phyloP scores from a whole-genome alignment of 1,140 invertebrate genomes.

The Atta cephalotes region DNA sequence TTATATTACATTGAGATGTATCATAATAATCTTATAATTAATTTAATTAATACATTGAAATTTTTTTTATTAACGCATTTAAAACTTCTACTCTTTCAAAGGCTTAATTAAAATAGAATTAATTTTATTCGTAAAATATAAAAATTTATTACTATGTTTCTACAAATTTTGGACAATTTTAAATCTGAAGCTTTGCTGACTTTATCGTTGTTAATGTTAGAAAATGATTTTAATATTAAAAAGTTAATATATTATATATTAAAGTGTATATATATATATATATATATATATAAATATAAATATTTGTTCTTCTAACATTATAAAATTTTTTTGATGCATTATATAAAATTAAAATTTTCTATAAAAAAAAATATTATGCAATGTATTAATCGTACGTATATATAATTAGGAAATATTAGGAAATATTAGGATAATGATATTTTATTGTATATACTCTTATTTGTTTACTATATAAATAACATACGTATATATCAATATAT shows the following conservation, averaged over 20 bases:
- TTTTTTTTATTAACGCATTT: background rate
- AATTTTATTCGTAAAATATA: background rate
- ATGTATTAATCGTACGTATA: background rate
- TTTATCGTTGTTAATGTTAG: background rate
- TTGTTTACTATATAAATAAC: too few species aligned
- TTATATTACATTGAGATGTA: slow-evolving; percentile 5
- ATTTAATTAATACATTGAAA: background rate
- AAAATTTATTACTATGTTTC: background rate
- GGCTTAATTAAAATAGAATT: background rate
- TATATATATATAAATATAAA: background rate
- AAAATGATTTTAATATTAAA: background rate
- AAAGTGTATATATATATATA: too few species aligned
- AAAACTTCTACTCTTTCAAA: background rate
- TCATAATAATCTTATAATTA: background rate
- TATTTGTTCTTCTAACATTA: background rate
- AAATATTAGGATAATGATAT: background rate
- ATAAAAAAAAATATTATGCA: background rate
- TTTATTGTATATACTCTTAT: background rate
- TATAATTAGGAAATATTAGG: background rate
- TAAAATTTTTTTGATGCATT: background rate
- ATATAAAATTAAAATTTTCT: background rate
- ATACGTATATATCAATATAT: background rate
- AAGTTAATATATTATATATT: background rate
- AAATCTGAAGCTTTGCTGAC: background rate
- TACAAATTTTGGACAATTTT: background rate